A percentile compares a stretch with the other conserved stretches of the same genome.
These are phyloP conservation scores for Drosophila algonquin DNA, from an alignment of 2,888 invertebrate species.

Conservation along the genomic window DNA sequence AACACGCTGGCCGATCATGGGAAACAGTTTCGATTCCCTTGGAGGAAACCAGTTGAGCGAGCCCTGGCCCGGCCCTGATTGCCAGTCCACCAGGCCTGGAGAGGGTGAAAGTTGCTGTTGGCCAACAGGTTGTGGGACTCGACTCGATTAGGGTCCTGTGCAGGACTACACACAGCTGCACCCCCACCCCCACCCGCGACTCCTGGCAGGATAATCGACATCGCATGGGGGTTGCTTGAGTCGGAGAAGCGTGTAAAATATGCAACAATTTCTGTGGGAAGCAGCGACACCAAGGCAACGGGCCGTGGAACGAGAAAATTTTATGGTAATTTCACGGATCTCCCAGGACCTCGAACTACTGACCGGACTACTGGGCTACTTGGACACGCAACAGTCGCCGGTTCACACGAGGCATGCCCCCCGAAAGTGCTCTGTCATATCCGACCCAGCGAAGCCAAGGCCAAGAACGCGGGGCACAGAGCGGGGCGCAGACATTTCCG, in stretches of 20 bases:
- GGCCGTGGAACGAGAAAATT: slow-evolving; percentile 36
- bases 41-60: slow-evolving; percentile 58
- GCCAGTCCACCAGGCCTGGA: slow-evolving; percentile 25
- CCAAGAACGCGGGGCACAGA: slow-evolving; percentile 18
- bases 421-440: slow-evolving; percentile 61
- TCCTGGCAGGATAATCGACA: slow-evolving; percentile 51
- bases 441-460: slow-evolving; percentile 39
- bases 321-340: slow-evolving; percentile 68
- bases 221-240: slow-evolving; percentile 47
- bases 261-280: slow-evolving; percentile 56
- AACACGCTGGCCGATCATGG: slow-evolving; percentile 45
- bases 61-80: slow-evolving; percentile 52
- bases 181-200: not conserved
- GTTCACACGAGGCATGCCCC: slow-evolving; percentile 41
- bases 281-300: slow-evolving; percentile 58
- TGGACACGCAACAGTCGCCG: slow-evolving; percentile 15
- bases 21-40: slow-evolving; percentile 45
- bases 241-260: slow-evolving; percentile 73
- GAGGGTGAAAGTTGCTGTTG: slow-evolving; percentile 65
- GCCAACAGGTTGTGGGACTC: slow-evolving; percentile 28
- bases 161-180: not conserved
- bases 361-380: slow-evolving; percentile 38
- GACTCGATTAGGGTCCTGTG: slow-evolving; percentile 11
- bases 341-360: slow-evolving; percentile 7
- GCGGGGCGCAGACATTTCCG: slow-evolving; percentile 52